Evolutionary conservation across 2,797 vertebrate genomes (phyloP).

Genomic region (Sebastes vulpes): DNA sequence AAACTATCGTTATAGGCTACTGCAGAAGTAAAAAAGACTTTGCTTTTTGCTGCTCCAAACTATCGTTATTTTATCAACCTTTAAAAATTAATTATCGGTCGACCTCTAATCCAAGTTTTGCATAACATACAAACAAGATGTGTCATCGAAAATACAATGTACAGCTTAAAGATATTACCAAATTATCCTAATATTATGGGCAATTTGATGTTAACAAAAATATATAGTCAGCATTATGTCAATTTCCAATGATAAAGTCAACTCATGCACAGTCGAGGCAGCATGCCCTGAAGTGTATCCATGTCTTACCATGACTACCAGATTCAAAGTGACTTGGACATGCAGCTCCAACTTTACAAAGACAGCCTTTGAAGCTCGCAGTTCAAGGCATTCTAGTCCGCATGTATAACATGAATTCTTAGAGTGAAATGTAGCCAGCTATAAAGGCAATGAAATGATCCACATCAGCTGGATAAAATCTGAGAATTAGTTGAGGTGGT

Average conservation of each 20-base stretch:
- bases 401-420: constrained; percentile 12
- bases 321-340: constrained; percentile 23
- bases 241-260: not conserved
- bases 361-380: constrained; percentile 6
- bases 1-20: no score
- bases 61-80: no score
- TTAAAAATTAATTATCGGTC: no score
- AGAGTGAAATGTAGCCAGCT: not conserved
- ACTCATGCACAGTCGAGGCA: not conserved
- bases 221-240: not conserved
- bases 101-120: not conserved
- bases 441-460: constrained; percentile 9
- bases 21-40: no score
- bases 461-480: constrained; percentile 7
- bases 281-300: not conserved
- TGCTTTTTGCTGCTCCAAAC: no score
- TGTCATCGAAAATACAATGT: not conserved
- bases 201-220: not conserved
- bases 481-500: not conserved
- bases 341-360: constrained; percentile 7
- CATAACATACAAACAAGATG: not conserved
- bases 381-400: not conserved
- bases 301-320: constrained; percentile 1
- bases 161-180: not conserved
- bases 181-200: not conserved